A percentile compares a stretch with the other conserved stretches of the same genome.
Conservation (phyloP, 2,888 invertebrate genomes). For the Physocephala rufipes region DNA sequence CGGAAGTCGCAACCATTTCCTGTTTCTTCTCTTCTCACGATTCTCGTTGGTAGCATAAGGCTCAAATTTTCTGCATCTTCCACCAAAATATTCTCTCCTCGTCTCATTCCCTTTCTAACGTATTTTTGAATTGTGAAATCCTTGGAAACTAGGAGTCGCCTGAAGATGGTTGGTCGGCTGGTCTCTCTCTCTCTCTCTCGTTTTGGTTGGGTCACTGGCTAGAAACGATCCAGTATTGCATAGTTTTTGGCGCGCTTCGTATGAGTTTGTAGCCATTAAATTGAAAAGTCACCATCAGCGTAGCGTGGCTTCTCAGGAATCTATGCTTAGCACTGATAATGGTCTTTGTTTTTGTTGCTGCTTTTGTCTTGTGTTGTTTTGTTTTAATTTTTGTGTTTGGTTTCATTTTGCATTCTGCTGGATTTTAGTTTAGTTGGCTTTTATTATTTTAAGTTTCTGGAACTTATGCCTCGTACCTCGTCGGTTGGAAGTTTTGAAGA, state of each 20-base stretch:
- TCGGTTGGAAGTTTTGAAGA: too few relatives aligned
- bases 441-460: conserved; percentile 12
- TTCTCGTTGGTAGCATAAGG: conserved; percentile 29
- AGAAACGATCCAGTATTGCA: conserved; percentile 8
- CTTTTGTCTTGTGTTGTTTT: conserved; percentile 11
- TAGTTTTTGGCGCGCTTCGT: conserved; percentile 12
- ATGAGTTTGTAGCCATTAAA: conserved; percentile 14
- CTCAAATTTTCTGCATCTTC: conserved; percentile 27
- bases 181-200: too few relatives aligned
- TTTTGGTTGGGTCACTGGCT: conserved; percentile 12
- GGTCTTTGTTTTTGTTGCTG: background rate
- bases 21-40: conserved; percentile 5
- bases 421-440: background rate
- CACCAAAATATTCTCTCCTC: conserved; percentile 18
- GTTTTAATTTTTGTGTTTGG: conserved; percentile 26
- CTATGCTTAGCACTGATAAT: background rate
- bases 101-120: too few relatives aligned
- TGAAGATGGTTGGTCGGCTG: too few relatives aligned
- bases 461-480: too few relatives aligned
- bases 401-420: background rate
- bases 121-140: conserved; percentile 11
- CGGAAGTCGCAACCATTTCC: conserved; percentile 34
- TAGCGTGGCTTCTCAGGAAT: background rate
- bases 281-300: conserved; percentile 1
- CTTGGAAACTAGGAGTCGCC: too few relatives aligned